Percentiles rank a stretch among this genome's conserved stretches.
phyloP scores from a whole-genome alignment of 1,140 invertebrate genomes.

The Aphaenogaster ashmeadi region DNA sequence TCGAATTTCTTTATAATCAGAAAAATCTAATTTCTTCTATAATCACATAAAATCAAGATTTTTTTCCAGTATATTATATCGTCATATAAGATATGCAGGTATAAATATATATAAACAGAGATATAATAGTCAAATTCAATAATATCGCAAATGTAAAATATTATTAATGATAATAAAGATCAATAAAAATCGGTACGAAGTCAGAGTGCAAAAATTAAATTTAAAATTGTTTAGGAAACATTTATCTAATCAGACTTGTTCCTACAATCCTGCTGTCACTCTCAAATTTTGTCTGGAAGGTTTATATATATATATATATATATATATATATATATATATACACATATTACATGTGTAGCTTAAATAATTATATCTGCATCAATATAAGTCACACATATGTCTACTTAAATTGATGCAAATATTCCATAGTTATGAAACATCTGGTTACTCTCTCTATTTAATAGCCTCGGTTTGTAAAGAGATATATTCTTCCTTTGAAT shows the following conservation, averaged over 20 bases:
- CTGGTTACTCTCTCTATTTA: neutral
- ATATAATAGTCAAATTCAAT: neutral
- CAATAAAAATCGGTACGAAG: neutral
- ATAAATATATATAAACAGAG: neutral
- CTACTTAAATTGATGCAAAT: constrained; percentile 24
- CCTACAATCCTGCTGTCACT: constrained; percentile 16
- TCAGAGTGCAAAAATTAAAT: neutral
- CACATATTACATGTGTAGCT: neutral
- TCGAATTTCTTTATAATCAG: neutral
- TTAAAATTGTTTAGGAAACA: constrained; percentile 33
- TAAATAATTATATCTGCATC: constrained; percentile 23
- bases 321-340: neutral
- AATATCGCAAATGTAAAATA: neutral
- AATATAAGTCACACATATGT: constrained; percentile 1
- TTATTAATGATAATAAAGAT: neutral
- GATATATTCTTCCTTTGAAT: constrained; percentile 14
- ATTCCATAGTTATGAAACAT: constrained; percentile 8
- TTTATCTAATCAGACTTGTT: constrained; percentile 44
- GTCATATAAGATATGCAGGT: constrained; percentile 28
- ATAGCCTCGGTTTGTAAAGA: constrained; percentile 20
- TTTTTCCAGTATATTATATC: neutral
- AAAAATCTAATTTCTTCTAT: neutral
- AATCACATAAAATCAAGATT: constrained; percentile 18
- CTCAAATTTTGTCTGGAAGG: neutral
- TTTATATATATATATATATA: constrained; percentile 10